Percentiles rank a stretch among this genome's conserved stretches.
Conservation (phyloP, 1,140 invertebrate genomes). For the Adoxophyes honmai region DNA sequence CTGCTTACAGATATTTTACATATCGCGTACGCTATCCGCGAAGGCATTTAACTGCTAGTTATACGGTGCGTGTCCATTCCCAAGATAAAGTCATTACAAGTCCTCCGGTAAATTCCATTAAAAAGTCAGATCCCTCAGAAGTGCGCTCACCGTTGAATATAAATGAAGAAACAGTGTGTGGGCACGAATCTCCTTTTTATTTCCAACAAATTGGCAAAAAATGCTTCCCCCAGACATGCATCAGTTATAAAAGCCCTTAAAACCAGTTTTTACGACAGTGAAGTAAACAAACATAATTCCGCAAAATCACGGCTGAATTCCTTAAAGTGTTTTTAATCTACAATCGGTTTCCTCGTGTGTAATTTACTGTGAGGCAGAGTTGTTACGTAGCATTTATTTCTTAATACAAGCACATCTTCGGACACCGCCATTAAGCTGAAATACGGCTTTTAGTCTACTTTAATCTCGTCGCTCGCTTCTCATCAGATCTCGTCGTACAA, state of each 20-base stretch:
- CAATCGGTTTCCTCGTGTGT: constrained; percentile 28
- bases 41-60: too few relatives aligned
- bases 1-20: too few relatives aligned
- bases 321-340: constrained; percentile 23
- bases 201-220: constrained; percentile 2
- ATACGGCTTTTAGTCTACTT: constrained; percentile 41
- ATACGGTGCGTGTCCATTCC: too few relatives aligned
- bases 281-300: constrained; percentile 2
- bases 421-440: constrained; percentile 43
- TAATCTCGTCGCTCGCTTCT: constrained; percentile 36
- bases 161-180: background rate
- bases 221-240: background rate
- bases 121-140: too few relatives aligned
- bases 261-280: background rate
- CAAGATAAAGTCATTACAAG: too few relatives aligned
- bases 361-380: constrained; percentile 33
- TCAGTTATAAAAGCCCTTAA: background rate
- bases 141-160: background rate
- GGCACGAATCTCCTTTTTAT: background rate
- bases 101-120: too few relatives aligned
- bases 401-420: constrained; percentile 31
- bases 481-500: constrained; percentile 37
- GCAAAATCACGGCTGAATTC: background rate
- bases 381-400: constrained; percentile 38
- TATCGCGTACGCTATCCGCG: too few relatives aligned